Evolutionary conservation across 2,888 invertebrate species (phyloP).

Genomic region (Crepidodera aurea): DNA sequence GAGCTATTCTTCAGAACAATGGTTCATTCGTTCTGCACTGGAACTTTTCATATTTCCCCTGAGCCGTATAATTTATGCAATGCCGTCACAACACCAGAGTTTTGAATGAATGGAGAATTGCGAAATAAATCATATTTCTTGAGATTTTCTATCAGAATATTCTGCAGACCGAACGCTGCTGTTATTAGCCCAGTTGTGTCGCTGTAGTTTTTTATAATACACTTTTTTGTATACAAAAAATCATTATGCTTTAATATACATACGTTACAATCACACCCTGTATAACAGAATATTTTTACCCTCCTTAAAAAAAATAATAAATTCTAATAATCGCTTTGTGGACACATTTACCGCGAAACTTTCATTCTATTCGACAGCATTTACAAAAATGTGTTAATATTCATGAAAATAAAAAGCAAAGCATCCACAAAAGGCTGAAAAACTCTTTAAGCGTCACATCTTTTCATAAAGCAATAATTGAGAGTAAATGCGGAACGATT

Average conservation of each 20-base stretch:
- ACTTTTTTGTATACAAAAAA: no score
- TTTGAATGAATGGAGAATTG: no score
- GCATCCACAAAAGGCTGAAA: slow-evolving; percentile 8
- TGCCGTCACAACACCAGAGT: not conserved
- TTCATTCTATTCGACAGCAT: no score
- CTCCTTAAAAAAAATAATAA: no score
- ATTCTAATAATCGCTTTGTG: no score
- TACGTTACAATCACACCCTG: no score
- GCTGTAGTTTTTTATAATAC: no score
- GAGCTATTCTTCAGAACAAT: slow-evolving; percentile 5
- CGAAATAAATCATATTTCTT: no score
- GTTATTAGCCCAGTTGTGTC: slow-evolving; percentile 4
- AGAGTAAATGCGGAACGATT: slow-evolving; percentile 1
- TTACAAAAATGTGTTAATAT: slow-evolving; percentile 2
- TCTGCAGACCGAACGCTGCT: not conserved
- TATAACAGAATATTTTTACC: no score
- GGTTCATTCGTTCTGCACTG: not conserved
- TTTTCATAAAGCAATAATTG: slow-evolving; percentile 9
- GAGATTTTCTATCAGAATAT: not conserved
- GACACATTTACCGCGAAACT: no score
- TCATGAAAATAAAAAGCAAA: slow-evolving; percentile 8
- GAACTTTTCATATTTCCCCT: slow-evolving; percentile 11
- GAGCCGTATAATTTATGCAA: slow-evolving; percentile 18
- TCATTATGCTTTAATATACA: no score
- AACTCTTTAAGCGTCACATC: slow-evolving; percentile 11